Conservation (phyloP, 2,888 invertebrate genomes). For the Hyles lineata region DNA sequence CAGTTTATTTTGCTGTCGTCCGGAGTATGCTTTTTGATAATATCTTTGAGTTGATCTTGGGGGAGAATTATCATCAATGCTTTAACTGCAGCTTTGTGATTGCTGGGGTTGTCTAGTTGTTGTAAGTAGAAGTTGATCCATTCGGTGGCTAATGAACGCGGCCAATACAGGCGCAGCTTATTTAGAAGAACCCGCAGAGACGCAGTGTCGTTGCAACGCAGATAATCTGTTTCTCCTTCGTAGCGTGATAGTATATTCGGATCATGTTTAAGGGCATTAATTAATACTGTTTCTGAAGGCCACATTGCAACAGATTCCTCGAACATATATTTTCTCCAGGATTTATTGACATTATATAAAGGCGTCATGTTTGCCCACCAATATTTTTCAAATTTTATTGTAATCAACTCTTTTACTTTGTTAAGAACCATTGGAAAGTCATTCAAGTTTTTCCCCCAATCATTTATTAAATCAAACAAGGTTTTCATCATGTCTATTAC, state of each 20-base stretch:
- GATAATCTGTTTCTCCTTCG: constrained; percentile 46
- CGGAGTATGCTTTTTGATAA: constrained; percentile 62
- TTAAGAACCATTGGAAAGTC: constrained; percentile 50
- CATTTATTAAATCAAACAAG: constrained; percentile 50
- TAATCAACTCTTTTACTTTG: constrained; percentile 53
- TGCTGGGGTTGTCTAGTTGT: constrained; percentile 49
- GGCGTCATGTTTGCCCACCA: constrained; percentile 48
- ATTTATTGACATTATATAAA: constrained; percentile 60
- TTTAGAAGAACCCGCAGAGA: constrained; percentile 50
- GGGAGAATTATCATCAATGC: constrained; percentile 59
- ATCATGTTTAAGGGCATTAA: constrained; percentile 70
- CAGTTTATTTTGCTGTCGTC: constrained; percentile 60
- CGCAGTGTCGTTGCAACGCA: constrained; percentile 52
- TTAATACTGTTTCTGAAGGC: constrained; percentile 53
- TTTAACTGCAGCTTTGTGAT: constrained; percentile 51
- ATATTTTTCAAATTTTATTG: constrained; percentile 49
- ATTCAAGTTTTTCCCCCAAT: constrained; percentile 62
- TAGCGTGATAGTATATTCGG: constrained; percentile 56
- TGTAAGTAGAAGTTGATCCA: constrained; percentile 51
- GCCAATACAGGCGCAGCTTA: constrained; percentile 68
- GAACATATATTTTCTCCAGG: constrained; percentile 64
- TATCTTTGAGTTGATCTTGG: constrained; percentile 47
- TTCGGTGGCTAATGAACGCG: constrained; percentile 54
- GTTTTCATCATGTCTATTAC: constrained; percentile 43
- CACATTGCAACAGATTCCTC: constrained; percentile 59